These are phyloP conservation scores for Mirounga angustirostris DNA, from an alignment of 2,113 vertebrate genomes.

Conservation along the genomic window DNA sequence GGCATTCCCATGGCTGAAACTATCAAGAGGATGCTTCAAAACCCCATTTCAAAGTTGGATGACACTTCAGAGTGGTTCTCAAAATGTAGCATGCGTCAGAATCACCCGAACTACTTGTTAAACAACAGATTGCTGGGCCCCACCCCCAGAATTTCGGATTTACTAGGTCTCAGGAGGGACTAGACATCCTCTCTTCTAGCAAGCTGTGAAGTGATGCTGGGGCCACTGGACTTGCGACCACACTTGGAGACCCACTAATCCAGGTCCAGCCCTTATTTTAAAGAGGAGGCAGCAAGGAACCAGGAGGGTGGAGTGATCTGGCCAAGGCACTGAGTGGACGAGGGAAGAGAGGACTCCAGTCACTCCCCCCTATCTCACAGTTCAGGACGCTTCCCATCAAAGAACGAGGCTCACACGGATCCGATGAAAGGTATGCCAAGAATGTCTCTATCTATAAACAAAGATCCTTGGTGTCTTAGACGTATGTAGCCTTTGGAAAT, in stretches of 20 bases:
- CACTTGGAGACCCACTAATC: neutral
- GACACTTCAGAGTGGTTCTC: neutral
- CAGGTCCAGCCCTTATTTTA: neutral
- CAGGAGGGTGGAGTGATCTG: neutral
- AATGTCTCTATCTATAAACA: slow-evolving; percentile 66
- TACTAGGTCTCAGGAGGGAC: neutral
- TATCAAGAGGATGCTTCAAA: neutral
- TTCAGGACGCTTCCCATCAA: neutral
- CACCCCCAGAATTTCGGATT: neutral
- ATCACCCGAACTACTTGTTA: neutral
- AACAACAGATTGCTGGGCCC: neutral
- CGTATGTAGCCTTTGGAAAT: slow-evolving; percentile 8
- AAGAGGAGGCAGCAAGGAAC: neutral
- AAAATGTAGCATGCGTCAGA: neutral
- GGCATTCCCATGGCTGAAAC: neutral
- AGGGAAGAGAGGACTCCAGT: neutral
- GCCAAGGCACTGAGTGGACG: neutral
- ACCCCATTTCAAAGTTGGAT: neutral
- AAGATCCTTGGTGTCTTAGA: slow-evolving; percentile 26
- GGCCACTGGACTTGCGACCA: neutral
- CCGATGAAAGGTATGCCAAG: slow-evolving; percentile 42
- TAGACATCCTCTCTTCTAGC: neutral
- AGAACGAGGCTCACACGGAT: neutral
- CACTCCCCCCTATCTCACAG: neutral
- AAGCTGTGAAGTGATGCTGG: neutral